Base-by-base conservation (phyloP, 2,888 invertebrate genomes). In the Drosophila koepferae region DNA sequence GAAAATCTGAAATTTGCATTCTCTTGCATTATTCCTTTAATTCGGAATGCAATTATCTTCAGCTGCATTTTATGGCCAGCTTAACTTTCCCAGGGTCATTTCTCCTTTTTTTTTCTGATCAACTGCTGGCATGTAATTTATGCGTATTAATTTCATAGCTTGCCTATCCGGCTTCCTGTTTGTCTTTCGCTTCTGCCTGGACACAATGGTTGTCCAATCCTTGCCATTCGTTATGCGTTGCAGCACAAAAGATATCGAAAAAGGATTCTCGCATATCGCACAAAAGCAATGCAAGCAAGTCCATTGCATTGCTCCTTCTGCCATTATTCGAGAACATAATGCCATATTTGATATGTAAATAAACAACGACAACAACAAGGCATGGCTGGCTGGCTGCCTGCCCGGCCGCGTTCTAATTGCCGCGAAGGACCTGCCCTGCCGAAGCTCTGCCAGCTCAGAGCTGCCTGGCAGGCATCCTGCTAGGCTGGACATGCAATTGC, bases 101-200 rank as follows among this genome's bases (percentile, higher is more conserved):
- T 56, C 60, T 44, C 56, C 44, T 43, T 48, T 31, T 20, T 54
- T 44, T 61, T 28, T 58, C 56, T 63, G 65, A 67, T 77, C 20
- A 64, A 44, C 38, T 14, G 16, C 58, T 46, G 77, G 56, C 71
- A 62, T 89, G 85, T 82, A 86, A 86, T 86, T 87, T 88, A 88
- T 87, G 87, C 90, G 89, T 87, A 90, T 87, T 90, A 77, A 90
- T 87, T 87, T 90, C 80, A 90, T 81, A 69, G 73, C 73, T 76
- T 75, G 82, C 80, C 90, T 84, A 90, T 89, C 82, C 90, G 80
- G 82, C 87, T 89, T 88, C 88, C 88, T 90, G 88, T 74, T 64
- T 64, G 53, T 49, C 69, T 6, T 58, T 55, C 55, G 9, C n/a
- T 55, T 16, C 51, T 53, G 63, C 23, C 38, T 63, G 63, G 60